Base-by-base conservation (phyloP, 1,140 invertebrate genomes). In the Antheraea mylitta region DNA sequence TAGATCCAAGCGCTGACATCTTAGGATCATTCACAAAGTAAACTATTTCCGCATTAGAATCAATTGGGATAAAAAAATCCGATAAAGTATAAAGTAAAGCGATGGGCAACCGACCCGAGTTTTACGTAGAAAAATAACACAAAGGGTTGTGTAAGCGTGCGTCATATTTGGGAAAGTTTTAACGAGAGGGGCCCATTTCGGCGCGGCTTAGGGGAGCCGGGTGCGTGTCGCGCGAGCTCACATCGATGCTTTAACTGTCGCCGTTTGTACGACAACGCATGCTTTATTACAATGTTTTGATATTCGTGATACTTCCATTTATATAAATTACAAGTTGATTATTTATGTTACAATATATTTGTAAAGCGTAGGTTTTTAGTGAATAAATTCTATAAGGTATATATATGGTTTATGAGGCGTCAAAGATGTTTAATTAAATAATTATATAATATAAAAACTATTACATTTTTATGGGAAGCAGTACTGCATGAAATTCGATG, bases 151-250 rank as follows among this genome's bases (percentile, higher is more conserved):
- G 79, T 73, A 80, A 76, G 71, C 76, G 78, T 83, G 80, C 78
- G 85, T 86, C 81, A 82, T 84, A 80, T 87, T 88, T 85, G 73
- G 77, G 79, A 83, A 90, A 90, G 80, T 89, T 89, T 83, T 86
- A 90, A 87, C 85, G 82, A 88, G 85, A 81, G 82, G 83, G 82
- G 77, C 73, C 79, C 60, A 61, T 19, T 79, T 68, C 66, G 73
- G 64, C 10, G n/a, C 71, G 63, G 37, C 65, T 64, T 71, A 69
- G 77, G 74, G 74, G 70, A 66, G 38, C 71, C 66, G 63, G 76
- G 75, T 75, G 79, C 74, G 78, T 81, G 85, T 82, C 88, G 86
- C 82, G 83, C 84, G 77, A 87, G 77, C 78, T 80, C 80, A 75
- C 81, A 78, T 85, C 81, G 80, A 82, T 78, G 76, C 77, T 83